These are phyloP conservation scores for Sarcophaga bullata DNA, from an alignment of 1,140 invertebrate species.

Conservation along the genomic window DNA sequence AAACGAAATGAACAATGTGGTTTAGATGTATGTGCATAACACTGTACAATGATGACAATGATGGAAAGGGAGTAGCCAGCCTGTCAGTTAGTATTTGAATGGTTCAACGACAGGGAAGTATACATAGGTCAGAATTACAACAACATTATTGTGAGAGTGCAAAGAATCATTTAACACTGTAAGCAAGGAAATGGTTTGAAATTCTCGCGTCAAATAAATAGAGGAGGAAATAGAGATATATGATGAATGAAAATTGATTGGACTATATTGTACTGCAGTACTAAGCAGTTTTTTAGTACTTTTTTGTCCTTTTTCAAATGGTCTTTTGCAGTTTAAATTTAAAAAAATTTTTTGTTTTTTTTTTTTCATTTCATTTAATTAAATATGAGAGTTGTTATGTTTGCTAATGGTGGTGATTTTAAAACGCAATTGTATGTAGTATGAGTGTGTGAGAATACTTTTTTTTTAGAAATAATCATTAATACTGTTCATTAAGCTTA, in stretches of 20 bases:
- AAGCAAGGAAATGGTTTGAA: background rate
- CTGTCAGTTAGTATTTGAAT: too few relatives aligned
- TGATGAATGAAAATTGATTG: slow-evolving; percentile 21
- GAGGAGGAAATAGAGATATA: background rate
- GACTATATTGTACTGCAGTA: background rate
- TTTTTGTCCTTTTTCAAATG: background rate
- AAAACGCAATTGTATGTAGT: too few relatives aligned
- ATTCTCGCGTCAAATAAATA: background rate
- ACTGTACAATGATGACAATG: too few relatives aligned
- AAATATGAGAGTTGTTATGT: background rate
- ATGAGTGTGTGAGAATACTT: too few relatives aligned
- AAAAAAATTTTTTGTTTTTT: background rate
- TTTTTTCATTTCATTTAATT: background rate
- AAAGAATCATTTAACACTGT: background rate
- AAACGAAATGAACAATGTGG: background rate
- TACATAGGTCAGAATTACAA: too few relatives aligned
- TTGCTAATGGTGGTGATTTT: background rate
- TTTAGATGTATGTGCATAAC: background rate
- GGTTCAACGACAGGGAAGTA: too few relatives aligned
- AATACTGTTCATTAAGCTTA: too few relatives aligned
- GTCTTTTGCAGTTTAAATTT: background rate
- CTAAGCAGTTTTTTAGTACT: background rate
- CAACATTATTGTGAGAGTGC: too few relatives aligned
- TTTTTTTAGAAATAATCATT: too few relatives aligned
- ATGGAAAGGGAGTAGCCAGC: too few relatives aligned